phyloP scores from a whole-genome alignment of 2,113 vertebrate genomes.

The Oreocharis arfaki region DNA sequence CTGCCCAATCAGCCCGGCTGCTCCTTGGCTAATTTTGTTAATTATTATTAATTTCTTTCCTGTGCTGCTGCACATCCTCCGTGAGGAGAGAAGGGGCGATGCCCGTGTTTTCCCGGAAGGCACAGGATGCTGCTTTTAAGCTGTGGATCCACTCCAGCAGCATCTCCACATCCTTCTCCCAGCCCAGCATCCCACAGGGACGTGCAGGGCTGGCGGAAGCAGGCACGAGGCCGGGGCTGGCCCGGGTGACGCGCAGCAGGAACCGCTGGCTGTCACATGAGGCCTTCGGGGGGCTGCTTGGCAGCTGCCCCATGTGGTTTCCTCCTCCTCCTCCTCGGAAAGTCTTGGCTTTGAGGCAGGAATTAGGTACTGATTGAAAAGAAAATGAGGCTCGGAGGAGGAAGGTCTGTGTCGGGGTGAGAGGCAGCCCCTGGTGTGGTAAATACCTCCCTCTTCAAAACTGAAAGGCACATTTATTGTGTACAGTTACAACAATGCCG shows the following conservation, averaged over 20 bases:
- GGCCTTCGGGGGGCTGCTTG: background rate
- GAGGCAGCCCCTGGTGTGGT: background rate
- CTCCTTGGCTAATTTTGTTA: background rate
- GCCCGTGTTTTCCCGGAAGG: background rate
- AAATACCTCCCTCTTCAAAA: background rate
- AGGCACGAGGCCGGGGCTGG: background rate
- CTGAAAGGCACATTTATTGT: background rate
- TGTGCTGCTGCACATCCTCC: background rate
- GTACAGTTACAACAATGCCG: background rate
- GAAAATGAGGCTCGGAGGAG: background rate
- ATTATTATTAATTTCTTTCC: background rate
- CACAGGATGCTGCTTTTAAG: background rate
- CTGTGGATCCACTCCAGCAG: rapidly evolving
- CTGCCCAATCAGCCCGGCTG: background rate
- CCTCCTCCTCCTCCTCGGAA: background rate
- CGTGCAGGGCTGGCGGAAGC: background rate
- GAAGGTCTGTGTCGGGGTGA: rapidly evolving
- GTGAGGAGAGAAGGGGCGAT: background rate
- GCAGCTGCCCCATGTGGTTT: background rate
- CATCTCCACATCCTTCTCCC: background rate
- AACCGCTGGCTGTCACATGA: background rate
- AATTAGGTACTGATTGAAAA: background rate
- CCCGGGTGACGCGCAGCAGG: background rate
- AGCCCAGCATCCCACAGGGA: background rate
- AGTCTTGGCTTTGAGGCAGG: background rate